Evolutionary conservation across 2,113 vertebrate species (phyloP), one percentile per base, ranked within the genome.

Genomic region (Boulengeromyrus knoepffleri): DNA sequence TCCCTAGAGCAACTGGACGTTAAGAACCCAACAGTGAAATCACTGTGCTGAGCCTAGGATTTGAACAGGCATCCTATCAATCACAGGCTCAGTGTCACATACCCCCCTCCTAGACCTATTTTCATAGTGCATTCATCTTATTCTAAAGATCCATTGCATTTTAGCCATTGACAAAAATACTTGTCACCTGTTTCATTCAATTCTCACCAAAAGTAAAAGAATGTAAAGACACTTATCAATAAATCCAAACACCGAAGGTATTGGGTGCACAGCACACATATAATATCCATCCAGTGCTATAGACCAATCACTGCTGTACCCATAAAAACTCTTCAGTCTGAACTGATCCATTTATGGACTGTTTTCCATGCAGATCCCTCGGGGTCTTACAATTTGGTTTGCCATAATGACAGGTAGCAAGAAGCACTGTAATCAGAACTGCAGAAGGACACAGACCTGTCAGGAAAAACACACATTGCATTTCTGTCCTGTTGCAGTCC

Each of bases 381-480:
- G 5, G 21, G 53, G 74, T 39, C 52, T 62, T 24, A 42, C 77
- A 42, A 9, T 80, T 62, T 52, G 19, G 45, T 85, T 88, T 88
- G 21, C 2, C 7, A 85, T 85, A 89, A 89, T 80, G 42, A 85
- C 15, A 70, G 46, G 31, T 24, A 49, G 15, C 39, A 9, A 27
- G 36, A 87, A 53, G 80, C 49, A 77, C 49, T 52, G 58, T 88
- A 53, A 90, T 88, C 85, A 90, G 19, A 52, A 36, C 42, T 66
- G 56, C 52, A 80, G 62, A 53, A 90, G 31, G 66, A 47, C 45
- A 58, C 70, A 12, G 39, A 39, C 53, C 42, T 88, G 56, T 36
- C 31, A 53, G 31, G 47, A 87, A 46, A 56, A 70, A 47, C 47
- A 90, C 36, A 80, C 13, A 77, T 77, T 27, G 39, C 24, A 46